Evolutionary conservation across 2,113 vertebrate genomes (phyloP).

Genomic region (Cottus gobio): DNA sequence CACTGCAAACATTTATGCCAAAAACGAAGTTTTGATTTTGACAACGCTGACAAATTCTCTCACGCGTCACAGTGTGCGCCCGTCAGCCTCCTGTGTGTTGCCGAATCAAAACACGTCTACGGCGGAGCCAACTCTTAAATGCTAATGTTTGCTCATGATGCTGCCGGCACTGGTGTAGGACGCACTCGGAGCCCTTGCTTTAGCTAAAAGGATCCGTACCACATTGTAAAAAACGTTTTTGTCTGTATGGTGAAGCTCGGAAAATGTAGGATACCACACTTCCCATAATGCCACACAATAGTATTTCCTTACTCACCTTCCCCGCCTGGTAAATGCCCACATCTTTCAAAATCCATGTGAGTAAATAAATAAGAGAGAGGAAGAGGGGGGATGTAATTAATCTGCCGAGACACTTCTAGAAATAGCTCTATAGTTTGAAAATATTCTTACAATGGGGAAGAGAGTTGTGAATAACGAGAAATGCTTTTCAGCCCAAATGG

Average conservation of each 20-base stretch:
- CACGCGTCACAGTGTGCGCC: slow-evolving; percentile 9
- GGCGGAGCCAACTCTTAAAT: not conserved
- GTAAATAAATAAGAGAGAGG: not conserved
- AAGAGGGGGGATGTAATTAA: not conserved
- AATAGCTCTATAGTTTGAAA: not conserved
- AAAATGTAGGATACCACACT: not conserved
- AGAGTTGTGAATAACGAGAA: slow-evolving; percentile 1
- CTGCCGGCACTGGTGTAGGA: not conserved
- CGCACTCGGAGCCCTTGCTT: not conserved
- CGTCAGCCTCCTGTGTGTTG: slow-evolving; percentile 16
- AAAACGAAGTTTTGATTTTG: slow-evolving; percentile 2
- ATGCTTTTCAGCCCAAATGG: slow-evolving; percentile 18
- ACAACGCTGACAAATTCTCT: not conserved
- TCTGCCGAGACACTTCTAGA: not conserved
- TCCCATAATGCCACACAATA: not conserved
- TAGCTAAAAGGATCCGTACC: not conserved
- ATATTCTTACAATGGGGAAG: not conserved
- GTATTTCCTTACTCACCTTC: not conserved
- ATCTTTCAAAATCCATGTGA: not conserved
- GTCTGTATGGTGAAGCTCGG: not conserved
- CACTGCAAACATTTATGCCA: slow-evolving; percentile 5
- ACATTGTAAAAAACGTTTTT: not conserved
- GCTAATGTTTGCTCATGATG: not conserved
- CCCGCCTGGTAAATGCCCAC: too few relatives aligned
- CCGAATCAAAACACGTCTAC: slow-evolving; percentile 29